phyloP scores from a whole-genome alignment of 92 coral and sea anemone species.

The Palythoa grandiflora region DNA sequence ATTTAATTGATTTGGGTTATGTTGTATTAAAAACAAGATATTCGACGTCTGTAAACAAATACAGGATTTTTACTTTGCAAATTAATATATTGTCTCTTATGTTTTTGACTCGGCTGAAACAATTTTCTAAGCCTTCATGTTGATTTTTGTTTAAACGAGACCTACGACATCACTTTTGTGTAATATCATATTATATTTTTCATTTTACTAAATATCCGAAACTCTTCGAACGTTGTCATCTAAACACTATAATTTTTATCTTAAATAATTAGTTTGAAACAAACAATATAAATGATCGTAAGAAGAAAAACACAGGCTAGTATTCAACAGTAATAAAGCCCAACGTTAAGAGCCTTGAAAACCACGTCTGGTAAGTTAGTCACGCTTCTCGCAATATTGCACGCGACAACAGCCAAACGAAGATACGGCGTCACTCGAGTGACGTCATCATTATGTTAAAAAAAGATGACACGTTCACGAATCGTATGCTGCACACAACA shows the following conservation, averaged over 20 bases:
- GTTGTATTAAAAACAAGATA: not conserved
- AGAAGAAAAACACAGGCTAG: not conserved
- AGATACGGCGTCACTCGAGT: not conserved
- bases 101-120: not conserved
- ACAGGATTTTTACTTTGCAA: not conserved
- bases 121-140: not conserved
- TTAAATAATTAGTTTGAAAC: not conserved
- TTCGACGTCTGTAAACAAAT: not conserved
- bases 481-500: not conserved
- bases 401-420: not conserved
- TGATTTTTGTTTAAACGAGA: not conserved
- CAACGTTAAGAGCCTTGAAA: not conserved
- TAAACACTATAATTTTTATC: not conserved
- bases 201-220: not conserved
- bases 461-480: not conserved
- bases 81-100: not conserved
- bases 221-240: not conserved
- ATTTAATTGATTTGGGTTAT: not conserved
- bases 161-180: not conserved
- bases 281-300: slow-evolving; percentile 14
- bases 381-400: slow-evolving; percentile 4
- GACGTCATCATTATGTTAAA: not conserved
- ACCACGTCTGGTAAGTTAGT: not conserved
- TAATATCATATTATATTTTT: not conserved
- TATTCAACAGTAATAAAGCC: not conserved